A percentile compares a stretch with the other conserved stretches of the same genome.
Evolutionary conservation across 2,113 vertebrate genomes (phyloP).

Genomic region (Hyperopisus bebe): DNA sequence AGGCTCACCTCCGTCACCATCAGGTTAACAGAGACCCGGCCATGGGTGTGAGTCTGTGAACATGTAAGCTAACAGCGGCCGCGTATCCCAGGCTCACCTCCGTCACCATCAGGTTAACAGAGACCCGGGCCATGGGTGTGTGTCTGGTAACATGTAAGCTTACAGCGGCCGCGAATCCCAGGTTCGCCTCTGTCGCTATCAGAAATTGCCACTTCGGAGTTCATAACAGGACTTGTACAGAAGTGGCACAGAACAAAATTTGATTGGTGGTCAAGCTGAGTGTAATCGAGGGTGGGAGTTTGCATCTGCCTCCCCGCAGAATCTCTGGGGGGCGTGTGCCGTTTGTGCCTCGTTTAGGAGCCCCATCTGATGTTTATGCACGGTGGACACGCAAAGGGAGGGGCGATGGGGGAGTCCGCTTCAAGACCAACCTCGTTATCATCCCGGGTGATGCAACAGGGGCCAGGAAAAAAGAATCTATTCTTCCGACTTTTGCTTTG

Average conservation of each 20-base stretch:
- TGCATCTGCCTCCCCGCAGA: background rate
- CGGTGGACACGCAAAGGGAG: background rate
- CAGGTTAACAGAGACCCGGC: background rate
- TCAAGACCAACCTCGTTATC: constrained; percentile 45
- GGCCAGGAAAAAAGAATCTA: constrained; percentile 39
- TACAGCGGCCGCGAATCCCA: background rate
- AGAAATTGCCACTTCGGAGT: background rate
- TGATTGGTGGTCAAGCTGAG: background rate
- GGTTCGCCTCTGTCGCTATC: background rate
- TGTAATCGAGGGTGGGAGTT: background rate
- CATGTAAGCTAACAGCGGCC: background rate
- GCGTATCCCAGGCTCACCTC: background rate
- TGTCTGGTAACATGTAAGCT: no score
- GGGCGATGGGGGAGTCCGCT: constrained; percentile 2
- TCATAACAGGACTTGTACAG: background rate
- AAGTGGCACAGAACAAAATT: background rate
- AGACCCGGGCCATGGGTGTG: background rate
- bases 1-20: no score
- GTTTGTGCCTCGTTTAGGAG: background rate
- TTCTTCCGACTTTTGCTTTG: constrained; percentile 63
- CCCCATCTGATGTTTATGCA: background rate
- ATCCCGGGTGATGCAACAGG: constrained; percentile 34
- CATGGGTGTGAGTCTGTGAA: background rate
- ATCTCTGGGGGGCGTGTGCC: no score
- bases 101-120: background rate